Evolutionary conservation across 2,888 invertebrate species (phyloP).

Genomic region (Eurytoma californica): DNA sequence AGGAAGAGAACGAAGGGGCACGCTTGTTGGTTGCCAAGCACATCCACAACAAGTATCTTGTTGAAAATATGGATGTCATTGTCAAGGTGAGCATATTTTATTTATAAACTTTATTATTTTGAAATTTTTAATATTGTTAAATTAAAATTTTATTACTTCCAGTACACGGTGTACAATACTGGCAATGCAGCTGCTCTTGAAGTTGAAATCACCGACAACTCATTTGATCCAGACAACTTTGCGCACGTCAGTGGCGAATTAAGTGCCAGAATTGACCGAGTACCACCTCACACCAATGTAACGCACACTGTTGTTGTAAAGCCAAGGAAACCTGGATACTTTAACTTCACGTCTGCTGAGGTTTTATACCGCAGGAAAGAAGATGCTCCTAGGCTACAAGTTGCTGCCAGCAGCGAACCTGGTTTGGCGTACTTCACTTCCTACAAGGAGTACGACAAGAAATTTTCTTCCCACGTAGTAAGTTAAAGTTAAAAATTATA

Average conservation of each 20-base stretch:
- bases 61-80: conserved; percentile 96
- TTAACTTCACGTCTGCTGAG: conserved; percentile 97
- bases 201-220: conserved; percentile 91
- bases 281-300: conserved; percentile 94
- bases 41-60: conserved; percentile 95
- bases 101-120: background rate
- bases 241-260: conserved; percentile 91
- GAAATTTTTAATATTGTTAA: background rate
- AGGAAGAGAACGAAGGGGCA: conserved; percentile 86
- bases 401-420: conserved; percentile 88
- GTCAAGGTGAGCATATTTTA: conserved; percentile 80
- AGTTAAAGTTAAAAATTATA: conserved; percentile 62
- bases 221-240: conserved; percentile 95
- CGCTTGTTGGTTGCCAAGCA: conserved; percentile 93
- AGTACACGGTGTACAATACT: conserved; percentile 94
- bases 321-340: conserved; percentile 93
- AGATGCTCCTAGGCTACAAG: conserved; percentile 82
- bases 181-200: conserved; percentile 93
- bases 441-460: conserved; percentile 94
- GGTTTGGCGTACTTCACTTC: conserved; percentile 97
- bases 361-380: conserved; percentile 91
- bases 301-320: conserved; percentile 94
- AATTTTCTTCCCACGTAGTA: conserved; percentile 96
- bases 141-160: conserved; percentile 55
- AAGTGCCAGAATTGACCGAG: conserved; percentile 88